phyloP scores from a whole-genome alignment of 2,888 invertebrate genomes.

The Nemotelus nigrinus region DNA sequence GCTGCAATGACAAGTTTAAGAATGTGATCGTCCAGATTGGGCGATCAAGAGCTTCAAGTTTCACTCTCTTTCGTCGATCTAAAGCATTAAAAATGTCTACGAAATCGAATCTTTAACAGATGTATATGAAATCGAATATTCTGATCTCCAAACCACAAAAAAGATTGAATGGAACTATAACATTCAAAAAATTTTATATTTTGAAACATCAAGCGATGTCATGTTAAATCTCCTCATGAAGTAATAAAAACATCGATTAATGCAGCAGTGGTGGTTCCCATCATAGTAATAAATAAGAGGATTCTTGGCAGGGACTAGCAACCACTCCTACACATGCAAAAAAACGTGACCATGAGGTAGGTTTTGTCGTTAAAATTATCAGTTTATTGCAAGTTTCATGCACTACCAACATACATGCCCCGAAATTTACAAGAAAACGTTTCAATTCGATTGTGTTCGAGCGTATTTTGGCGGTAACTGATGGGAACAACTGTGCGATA shows the following conservation, averaged over 20 bases:
- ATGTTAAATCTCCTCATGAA: no score
- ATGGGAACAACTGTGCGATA: not conserved
- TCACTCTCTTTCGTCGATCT: no score
- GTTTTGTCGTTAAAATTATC: not conserved
- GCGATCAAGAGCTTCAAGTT: no score
- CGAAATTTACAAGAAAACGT: no score
- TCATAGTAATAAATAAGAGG: not conserved
- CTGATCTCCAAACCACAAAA: not conserved
- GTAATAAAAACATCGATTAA: not conserved
- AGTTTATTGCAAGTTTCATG: not conserved
- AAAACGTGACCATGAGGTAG: not conserved
- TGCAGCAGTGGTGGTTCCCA: not conserved
- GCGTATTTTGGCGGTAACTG: not conserved
- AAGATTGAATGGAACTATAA: not conserved
- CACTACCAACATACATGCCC: not conserved
- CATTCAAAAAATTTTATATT: not conserved
- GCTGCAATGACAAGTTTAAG: no score
- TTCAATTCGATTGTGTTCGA: no score
- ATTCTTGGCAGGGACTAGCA: not conserved
- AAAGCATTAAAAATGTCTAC: no score
- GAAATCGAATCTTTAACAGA: no score
- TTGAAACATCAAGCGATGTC: not conserved
- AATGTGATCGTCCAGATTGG: no score
- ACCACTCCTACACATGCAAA: not conserved
- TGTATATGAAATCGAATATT: no score